Evolutionary conservation across 2,888 invertebrate genomes (phyloP).

Genomic region (Nebria salina): DNA sequence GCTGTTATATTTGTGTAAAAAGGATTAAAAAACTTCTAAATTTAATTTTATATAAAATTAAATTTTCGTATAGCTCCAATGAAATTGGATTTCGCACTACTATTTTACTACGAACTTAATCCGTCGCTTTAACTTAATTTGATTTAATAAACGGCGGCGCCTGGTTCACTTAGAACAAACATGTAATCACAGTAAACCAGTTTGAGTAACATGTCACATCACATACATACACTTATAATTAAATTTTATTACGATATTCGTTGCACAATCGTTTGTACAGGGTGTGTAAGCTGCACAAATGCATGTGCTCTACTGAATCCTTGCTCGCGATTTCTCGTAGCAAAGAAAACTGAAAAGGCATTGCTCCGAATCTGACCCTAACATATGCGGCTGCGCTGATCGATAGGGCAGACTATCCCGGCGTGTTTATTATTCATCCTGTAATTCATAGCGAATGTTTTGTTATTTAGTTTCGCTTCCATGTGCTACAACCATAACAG

Average conservation of each 20-base stretch:
- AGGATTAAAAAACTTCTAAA: too few species aligned
- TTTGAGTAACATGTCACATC: background rate
- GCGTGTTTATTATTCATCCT: conserved; percentile 27
- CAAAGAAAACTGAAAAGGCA: background rate
- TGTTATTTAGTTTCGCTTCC: conserved; percentile 1
- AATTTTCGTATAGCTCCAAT: background rate
- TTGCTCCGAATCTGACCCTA: background rate
- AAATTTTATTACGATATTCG: background rate
- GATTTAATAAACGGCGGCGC: background rate
- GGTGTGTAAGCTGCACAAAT: background rate
- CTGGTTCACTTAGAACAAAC: background rate
- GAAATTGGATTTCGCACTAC: conserved; percentile 12
- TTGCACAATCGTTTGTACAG: background rate
- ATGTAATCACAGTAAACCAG: background rate
- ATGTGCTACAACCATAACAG: background rate
- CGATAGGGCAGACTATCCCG: conserved; percentile 12
- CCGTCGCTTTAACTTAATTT: conserved; percentile 10
- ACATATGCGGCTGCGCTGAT: conserved; percentile 22
- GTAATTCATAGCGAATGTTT: conserved; percentile 38
- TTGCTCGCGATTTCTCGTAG: background rate
- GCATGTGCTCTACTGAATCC: conserved; percentile 9
- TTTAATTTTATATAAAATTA: too few species aligned
- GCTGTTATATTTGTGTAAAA: too few species aligned
- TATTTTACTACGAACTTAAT: background rate
- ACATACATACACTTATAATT: background rate